Conservation (phyloP, 92 coral and sea anemone genomes). For the Parazoanthus swiftii region DNA sequence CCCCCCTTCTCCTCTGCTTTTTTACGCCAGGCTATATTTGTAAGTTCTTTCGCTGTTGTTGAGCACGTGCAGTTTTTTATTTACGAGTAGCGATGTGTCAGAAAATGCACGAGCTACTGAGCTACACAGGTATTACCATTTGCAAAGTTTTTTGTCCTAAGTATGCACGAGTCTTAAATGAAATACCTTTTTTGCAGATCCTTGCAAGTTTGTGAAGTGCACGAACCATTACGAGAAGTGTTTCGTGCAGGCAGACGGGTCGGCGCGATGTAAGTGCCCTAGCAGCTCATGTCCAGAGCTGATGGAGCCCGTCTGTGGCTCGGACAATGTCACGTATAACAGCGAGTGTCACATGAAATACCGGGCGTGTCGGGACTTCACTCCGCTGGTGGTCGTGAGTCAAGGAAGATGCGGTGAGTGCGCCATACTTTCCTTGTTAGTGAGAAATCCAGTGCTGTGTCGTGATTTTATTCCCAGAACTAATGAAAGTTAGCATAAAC, state of each 20-base stretch:
- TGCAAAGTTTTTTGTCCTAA: no score
- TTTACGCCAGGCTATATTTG: no score
- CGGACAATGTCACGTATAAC: constrained; percentile 57
- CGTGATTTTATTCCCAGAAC: no score
- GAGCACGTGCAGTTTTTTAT: no score
- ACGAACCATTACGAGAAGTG: constrained; percentile 65
- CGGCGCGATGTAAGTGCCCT: constrained; percentile 79
- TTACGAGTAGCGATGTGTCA: no score
- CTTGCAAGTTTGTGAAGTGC: constrained; percentile 77
- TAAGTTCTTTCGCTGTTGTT: no score
- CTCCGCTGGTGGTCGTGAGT: constrained; percentile 46
- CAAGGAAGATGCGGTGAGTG: constrained; percentile 84
- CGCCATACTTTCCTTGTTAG: no score
- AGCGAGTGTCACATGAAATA: constrained; percentile 73
- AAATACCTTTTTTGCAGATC: constrained; percentile 50
- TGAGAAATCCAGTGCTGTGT: no score
- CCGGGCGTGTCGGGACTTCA: constrained; percentile 56
- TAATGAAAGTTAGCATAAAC: no score
- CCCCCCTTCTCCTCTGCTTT: no score
- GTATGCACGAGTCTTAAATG: neutral
- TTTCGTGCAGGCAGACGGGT: constrained; percentile 52
- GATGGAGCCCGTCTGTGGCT: constrained; percentile 80
- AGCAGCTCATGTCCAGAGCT: constrained; percentile 56
- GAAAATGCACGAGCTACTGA: no score
- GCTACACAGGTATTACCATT: no score